Evolutionary conservation across 92 coral and sea anemone species (phyloP), one percentile per base, ranked within the genome.

Genomic region (Zoanthus solanderi): DNA sequence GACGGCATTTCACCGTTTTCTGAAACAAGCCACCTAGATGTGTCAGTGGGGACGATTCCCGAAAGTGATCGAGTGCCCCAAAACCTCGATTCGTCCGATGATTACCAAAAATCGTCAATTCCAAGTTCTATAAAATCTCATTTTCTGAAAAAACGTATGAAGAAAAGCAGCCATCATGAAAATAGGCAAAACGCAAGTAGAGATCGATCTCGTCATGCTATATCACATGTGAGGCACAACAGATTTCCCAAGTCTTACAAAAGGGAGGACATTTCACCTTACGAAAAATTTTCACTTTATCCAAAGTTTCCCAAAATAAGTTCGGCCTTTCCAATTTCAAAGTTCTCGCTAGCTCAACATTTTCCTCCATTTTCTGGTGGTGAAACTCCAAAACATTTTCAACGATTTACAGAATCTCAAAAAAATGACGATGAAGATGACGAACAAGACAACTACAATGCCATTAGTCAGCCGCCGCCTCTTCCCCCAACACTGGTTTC

Each of bases 401-500:
- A 53, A 66, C 18, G 45, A 81, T 67, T 81, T 46, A 60, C 63
- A 46, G 63, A 44, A 65, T 66, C 67, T 45, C 75, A 81, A 67
- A 45, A 28, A 44, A 28, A 44, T 66, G 44, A 73, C 44, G 63
- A 65, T 30, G 12, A 46, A 23, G 85, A 81, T 10, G 75, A 81
- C 60, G 85, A 81, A 15, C 61, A 81, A 54, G 76, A 66, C 1
- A 58, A 80, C 34, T 18, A 44, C 13, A 45, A 12, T 12, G 29
- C 17, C 46, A 53, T 63, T 45, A 73, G 45, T n/a, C 85, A 44
- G n/a, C 76, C 85, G 0, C 85, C 85, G 9, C 85, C 85, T 0
- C 85, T 66, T 10, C 85, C 75, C 18, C 85, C 85, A 8, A 81
- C 85, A 81, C 85, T 66, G 46, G 34, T 81, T 65, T 81, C 85